Evolutionary conservation across 2,113 vertebrate genomes (phyloP).

Genomic region (Aegotheles bennettii): DNA sequence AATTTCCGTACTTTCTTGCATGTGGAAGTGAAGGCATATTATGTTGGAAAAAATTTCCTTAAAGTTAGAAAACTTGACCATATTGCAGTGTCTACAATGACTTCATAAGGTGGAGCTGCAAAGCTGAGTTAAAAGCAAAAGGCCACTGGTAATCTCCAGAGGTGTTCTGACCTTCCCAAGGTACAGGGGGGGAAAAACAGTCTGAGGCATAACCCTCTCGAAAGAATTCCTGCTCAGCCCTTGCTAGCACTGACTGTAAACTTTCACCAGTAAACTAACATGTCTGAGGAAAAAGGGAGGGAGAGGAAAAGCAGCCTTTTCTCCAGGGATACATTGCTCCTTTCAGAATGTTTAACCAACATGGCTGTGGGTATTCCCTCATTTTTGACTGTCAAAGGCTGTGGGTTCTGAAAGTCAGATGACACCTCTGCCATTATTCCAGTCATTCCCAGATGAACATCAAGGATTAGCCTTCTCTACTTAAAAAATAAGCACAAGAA

Average conservation of each 20-base stretch:
- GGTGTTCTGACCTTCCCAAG: background rate
- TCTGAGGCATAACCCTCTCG: background rate
- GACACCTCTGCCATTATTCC: background rate
- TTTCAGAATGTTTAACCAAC: background rate
- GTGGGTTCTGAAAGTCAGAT: background rate
- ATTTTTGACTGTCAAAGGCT: background rate
- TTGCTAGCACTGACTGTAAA: background rate
- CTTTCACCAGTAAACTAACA: background rate
- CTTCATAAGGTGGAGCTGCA: background rate
- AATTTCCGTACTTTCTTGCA: background rate
- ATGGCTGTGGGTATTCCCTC: background rate
- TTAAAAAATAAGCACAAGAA: background rate
- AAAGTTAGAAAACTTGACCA: background rate
- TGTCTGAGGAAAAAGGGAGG: background rate
- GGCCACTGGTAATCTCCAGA: background rate
- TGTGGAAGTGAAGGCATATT: background rate
- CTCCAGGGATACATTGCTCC: background rate
- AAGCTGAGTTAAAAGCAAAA: background rate
- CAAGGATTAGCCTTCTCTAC: background rate
- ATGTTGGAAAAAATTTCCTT: background rate
- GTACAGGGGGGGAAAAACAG: background rate
- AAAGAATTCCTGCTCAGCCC: background rate
- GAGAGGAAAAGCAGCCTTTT: background rate
- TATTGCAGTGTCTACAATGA: background rate
- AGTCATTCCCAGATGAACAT: background rate